phyloP scores from a whole-genome alignment of 2,888 invertebrate genomes.

The Hypolimnas misippus region DNA sequence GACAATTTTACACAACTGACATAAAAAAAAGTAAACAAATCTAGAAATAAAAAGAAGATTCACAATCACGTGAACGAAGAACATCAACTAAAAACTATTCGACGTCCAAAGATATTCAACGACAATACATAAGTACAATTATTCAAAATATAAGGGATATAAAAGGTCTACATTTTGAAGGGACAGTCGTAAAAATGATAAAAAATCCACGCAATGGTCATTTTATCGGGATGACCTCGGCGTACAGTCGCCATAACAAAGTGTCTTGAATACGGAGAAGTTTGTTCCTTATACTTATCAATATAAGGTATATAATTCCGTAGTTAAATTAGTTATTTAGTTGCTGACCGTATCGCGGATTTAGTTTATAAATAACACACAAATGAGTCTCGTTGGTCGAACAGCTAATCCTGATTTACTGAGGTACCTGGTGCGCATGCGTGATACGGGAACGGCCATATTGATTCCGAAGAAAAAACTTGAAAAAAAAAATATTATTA shows the following conservation, averaged over 20 bases:
- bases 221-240: conserved; percentile 57
- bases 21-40: too few relatives aligned
- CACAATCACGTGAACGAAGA: neutral
- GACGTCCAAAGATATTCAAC: neutral
- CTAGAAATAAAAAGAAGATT: neutral
- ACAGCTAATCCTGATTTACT: conserved; percentile 78
- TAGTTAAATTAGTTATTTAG: neutral
- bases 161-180: conserved; percentile 9
- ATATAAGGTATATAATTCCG: neutral
- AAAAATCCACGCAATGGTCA: conserved; percentile 49
- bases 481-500: conserved; percentile 5
- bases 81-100: neutral
- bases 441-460: conserved; percentile 50
- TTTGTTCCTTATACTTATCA: neutral
- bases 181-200: conserved; percentile 54
- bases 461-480: conserved; percentile 42
- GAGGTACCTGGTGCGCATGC: conserved; percentile 59
- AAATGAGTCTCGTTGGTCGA: conserved; percentile 71
- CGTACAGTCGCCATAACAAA: conserved; percentile 9
- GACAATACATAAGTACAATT: neutral
- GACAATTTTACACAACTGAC: too few relatives aligned
- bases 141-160: conserved; percentile 14
- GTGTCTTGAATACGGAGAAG: neutral
- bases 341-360: conserved; percentile 35
- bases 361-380: conserved; percentile 72